phyloP scores from a whole-genome alignment of 2,797 vertebrate species.

The Pipistrellus pipistrellus region DNA sequence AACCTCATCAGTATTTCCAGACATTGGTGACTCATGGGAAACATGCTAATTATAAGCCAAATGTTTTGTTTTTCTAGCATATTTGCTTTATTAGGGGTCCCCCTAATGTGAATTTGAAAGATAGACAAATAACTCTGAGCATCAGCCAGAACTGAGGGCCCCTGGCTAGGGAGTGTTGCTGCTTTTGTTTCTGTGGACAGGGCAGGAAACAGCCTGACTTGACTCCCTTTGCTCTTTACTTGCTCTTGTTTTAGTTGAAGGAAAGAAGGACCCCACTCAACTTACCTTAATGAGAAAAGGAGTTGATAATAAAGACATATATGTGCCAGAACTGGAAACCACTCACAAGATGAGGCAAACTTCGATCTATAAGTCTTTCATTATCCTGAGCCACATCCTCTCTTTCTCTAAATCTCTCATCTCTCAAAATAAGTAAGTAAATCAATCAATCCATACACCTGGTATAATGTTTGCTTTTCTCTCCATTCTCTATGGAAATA shows the following conservation, averaged over 20 bases:
- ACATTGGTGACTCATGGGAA: background rate
- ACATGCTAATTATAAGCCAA: no score
- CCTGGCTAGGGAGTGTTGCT: no score
- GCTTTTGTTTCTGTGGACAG: background rate
- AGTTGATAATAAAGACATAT: background rate
- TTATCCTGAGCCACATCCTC: background rate
- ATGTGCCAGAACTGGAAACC: background rate
- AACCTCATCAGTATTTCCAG: background rate
- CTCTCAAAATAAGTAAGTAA: no score
- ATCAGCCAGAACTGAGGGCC: background rate
- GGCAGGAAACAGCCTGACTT: background rate
- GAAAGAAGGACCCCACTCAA: background rate
- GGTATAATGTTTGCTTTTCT: background rate
- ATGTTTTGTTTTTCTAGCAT: no score
- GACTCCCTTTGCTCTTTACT: background rate
- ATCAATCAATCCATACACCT: background rate
- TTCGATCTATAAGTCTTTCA: background rate
- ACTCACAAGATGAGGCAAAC: background rate
- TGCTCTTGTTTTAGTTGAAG: background rate
- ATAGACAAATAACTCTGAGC: background rate
- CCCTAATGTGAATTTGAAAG: background rate
- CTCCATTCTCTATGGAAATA: background rate
- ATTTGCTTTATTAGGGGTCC: no score
- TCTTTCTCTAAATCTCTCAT: background rate
- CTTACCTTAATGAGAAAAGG: background rate